These are phyloP conservation scores for Phoebastria nigripes DNA, from an alignment of 2,797 vertebrate species.

Conservation along the genomic window DNA sequence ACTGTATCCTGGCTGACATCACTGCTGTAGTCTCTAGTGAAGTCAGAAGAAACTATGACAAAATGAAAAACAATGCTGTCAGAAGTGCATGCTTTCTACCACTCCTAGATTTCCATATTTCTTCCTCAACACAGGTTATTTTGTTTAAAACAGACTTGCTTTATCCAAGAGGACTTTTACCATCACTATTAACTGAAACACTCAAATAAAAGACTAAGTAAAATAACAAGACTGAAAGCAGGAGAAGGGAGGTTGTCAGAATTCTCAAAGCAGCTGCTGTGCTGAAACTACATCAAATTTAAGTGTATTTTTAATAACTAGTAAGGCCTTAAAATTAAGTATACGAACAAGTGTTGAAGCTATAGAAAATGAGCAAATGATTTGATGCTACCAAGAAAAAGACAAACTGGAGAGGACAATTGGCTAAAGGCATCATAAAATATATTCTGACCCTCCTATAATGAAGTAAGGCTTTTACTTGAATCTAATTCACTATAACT, in stretches of 20 bases:
- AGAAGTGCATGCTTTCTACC: background rate
- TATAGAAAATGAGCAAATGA: background rate
- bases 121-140: background rate
- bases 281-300: background rate
- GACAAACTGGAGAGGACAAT: background rate
- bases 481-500: background rate
- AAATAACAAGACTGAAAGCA: background rate
- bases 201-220: background rate
- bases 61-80: background rate
- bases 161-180: background rate
- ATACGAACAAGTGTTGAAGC: background rate
- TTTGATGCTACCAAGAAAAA: background rate
- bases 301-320: background rate
- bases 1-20: conserved; percentile 50
- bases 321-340: background rate
- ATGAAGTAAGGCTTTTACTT: background rate
- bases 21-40: conserved; percentile 10
- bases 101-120: background rate
- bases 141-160: background rate
- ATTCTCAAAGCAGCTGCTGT: background rate
- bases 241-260: background rate
- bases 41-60: conserved; percentile 31
- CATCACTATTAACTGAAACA: background rate
- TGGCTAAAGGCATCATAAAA: background rate
- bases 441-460: background rate